Evolutionary conservation across 2,888 invertebrate genomes (phyloP), one percentile per base, ranked within the genome.

Genomic region (Cistogaster globosa): DNA sequence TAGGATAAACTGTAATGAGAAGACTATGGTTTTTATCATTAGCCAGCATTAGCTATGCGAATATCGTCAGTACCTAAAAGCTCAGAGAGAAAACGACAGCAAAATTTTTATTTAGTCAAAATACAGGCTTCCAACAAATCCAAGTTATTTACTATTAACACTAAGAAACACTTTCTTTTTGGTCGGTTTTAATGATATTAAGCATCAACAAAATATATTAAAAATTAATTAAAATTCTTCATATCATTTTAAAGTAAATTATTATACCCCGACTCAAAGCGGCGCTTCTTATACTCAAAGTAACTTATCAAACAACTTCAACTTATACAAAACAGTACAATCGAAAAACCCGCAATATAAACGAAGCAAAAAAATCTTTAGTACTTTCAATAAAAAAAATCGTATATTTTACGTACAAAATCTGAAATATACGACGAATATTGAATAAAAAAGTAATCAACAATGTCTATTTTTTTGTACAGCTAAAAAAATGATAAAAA

Each of bases 371-470:
- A 55, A 78, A 82, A 16, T 77, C 32, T 78, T 74, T 65, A 45
- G 69, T 75, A 45, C 55, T 12, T 72, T 36, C 42, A 51, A 68
- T 5, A 71, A 32, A 51, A 63, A 74, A 75, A 57, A 51, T 51
- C 63, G 68, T 53, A 81, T 51, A 42, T 72, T 58, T 74, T 78
- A 81, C 62, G 74, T 74, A 81, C 72, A 78, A 84, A 68, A 38
- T 65, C n/a, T 67, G 20, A 74, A 68, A 81, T 62, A 51, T 48
- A 57, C 22, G 36, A n/a, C 26, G 48, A 65, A 58, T 78, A 79
- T 84, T 84, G 84, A 77, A 84, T 77, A 83, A 69, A 81, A 83
- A 80, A 55, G 81, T 79, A 86, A 84, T 79, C 76, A 84, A 79
- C 82, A 79, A 75, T 65, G 76, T 81, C 71, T 67, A 81, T 62